Percentiles rank a stretch among this genome's conserved stretches.
phyloP scores from a whole-genome alignment of 2,113 vertebrate species.

The Henicopernis longicauda region DNA sequence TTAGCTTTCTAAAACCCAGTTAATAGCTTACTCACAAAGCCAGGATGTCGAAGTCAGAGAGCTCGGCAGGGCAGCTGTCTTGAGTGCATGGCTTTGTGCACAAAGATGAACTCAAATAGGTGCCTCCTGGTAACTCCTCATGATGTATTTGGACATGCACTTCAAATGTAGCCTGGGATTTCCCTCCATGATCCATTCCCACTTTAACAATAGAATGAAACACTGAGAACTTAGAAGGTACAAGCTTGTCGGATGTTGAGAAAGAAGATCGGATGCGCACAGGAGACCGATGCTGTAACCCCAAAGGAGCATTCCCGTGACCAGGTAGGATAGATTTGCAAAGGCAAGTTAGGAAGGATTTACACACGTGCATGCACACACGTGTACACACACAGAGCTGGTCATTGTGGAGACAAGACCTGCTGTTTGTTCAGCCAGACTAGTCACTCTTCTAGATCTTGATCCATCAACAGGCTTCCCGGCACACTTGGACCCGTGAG shows the following conservation, averaged over 20 bases:
- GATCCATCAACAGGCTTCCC: background rate
- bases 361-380: fast-evolving
- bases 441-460: background rate
- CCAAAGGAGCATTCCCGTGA: background rate
- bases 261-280: background rate
- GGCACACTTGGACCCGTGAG: background rate
- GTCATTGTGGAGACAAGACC: background rate
- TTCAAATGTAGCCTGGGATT: background rate
- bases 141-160: background rate
- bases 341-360: background rate
- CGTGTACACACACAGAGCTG: background rate
- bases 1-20: background rate
- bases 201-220: background rate
- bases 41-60: background rate
- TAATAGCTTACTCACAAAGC: background rate
- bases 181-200: background rate
- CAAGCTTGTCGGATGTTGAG: background rate
- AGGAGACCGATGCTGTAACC: background rate
- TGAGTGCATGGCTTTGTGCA: background rate
- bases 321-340: background rate
- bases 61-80: background rate
- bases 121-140: background rate
- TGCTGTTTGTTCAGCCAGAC: background rate
- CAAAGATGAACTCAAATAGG: background rate
- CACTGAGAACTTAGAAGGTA: background rate